Evolutionary conservation across 2,113 vertebrate species (phyloP).

Genomic region (Illadopsis cleaveri): DNA sequence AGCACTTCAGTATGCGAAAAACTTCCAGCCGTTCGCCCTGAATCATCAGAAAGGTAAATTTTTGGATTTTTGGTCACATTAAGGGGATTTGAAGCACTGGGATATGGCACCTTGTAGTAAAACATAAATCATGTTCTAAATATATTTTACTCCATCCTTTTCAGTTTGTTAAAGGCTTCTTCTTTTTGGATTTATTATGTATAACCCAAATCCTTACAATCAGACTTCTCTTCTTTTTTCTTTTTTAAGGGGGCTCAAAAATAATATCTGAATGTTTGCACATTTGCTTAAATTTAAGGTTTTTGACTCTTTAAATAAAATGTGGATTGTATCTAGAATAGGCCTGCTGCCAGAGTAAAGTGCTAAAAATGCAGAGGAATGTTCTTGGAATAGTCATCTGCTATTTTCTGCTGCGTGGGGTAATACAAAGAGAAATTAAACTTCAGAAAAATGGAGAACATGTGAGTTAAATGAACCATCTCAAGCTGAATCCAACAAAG

Average conservation of each 20-base stretch:
- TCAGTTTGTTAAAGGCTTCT: background rate
- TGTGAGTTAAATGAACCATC: background rate
- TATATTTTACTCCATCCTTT: background rate
- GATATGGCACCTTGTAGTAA: background rate
- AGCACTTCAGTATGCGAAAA: slow-evolving; percentile 85
- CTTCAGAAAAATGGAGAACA: background rate
- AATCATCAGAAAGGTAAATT: slow-evolving; percentile 84
- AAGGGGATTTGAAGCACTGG: background rate
- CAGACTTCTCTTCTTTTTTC: background rate
- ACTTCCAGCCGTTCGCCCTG: slow-evolving; percentile 85
- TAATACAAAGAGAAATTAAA: slow-evolving; percentile 1
- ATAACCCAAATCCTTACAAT: background rate
- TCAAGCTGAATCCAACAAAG: background rate
- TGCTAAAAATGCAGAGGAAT: slow-evolving; percentile 3
- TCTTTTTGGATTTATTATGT: background rate
- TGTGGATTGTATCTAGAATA: background rate
- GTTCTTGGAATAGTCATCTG: slow-evolving; percentile 20
- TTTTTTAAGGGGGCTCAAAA: background rate
- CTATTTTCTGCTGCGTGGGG: slow-evolving; percentile 19
- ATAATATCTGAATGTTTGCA: background rate
- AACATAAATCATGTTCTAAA: background rate
- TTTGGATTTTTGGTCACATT: background rate
- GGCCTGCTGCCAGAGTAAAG: background rate
- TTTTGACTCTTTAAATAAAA: background rate
- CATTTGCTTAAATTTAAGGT: background rate